Conservation (phyloP, 2,888 invertebrate genomes). For the Rhingia rostrata region DNA sequence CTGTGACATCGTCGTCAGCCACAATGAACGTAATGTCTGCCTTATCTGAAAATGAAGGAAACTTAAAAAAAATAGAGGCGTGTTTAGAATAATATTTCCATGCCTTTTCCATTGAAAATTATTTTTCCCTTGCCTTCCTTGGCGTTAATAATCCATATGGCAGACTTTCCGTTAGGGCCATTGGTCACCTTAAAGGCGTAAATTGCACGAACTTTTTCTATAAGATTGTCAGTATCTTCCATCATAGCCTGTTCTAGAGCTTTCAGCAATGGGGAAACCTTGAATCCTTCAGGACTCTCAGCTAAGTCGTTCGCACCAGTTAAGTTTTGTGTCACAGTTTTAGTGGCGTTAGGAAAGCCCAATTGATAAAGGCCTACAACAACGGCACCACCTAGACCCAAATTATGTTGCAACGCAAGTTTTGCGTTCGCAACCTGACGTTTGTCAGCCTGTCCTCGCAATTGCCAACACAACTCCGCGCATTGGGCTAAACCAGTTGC, state of each 20-base stretch:
- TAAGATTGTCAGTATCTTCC: conserved; percentile 90
- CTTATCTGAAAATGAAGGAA: conserved; percentile 85
- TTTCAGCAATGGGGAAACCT: conserved; percentile 91
- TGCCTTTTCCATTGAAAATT: conserved; percentile 87
- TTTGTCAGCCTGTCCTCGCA: conserved; percentile 90
- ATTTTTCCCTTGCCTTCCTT: conserved; percentile 95
- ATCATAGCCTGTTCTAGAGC: conserved; percentile 91
- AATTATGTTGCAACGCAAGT: conserved; percentile 96
- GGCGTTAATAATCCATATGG: conserved; percentile 96
- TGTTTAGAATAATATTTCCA: conserved; percentile 46
- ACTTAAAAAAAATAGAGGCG: background rate
- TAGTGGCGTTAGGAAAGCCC: conserved; percentile 88
- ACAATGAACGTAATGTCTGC: conserved; percentile 95
- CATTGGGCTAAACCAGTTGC: conserved; percentile 97
- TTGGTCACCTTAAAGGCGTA: conserved; percentile 95
- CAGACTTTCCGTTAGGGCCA: conserved; percentile 88
- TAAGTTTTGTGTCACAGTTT: conserved; percentile 82
- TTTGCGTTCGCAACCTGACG: conserved; percentile 88
- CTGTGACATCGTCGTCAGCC: conserved; percentile 93
- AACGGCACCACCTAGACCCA: conserved; percentile 97
- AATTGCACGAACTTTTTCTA: conserved; percentile 93
- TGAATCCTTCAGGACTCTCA: conserved; percentile 86
- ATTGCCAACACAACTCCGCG: conserved; percentile 93
- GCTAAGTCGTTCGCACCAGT: conserved; percentile 77
- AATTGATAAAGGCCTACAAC: conserved; percentile 94